These are phyloP conservation scores for Cetonia aurata DNA, from an alignment of 2,888 invertebrate species.

Conservation along the genomic window DNA sequence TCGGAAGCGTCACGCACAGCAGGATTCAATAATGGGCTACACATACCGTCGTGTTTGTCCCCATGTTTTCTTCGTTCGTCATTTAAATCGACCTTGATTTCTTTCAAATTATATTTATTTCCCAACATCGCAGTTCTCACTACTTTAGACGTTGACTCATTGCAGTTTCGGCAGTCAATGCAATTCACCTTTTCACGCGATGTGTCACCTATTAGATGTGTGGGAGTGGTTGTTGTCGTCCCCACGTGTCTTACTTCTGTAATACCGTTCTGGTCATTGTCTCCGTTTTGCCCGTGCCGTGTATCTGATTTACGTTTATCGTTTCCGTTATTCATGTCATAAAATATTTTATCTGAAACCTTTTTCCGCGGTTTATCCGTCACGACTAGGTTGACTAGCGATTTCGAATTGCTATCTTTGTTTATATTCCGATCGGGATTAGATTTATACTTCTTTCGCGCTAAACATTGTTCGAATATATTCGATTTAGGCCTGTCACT, in stretches of 20 bases:
- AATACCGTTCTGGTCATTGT: constrained; percentile 49
- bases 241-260: constrained; percentile 36
- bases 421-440: constrained; percentile 7
- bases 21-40: constrained; percentile 1
- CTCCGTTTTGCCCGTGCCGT: constrained; percentile 37
- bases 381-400: constrained; percentile 23
- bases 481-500: constrained; percentile 26
- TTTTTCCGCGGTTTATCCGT: constrained; percentile 32
- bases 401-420: constrained; percentile 11
- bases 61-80: constrained; percentile 12
- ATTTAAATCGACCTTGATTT: constrained; percentile 38
- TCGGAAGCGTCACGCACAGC: constrained; percentile 28
- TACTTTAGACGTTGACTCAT: constrained; percentile 14
- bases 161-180: constrained; percentile 29
- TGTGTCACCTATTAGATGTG: constrained; percentile 37
- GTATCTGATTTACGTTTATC: constrained; percentile 45
- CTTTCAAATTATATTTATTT: constrained; percentile 34
- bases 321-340: constrained; percentile 7
- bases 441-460: constrained; percentile 17
- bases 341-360: constrained; percentile 17
- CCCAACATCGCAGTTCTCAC: background rate
- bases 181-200: constrained; percentile 37
- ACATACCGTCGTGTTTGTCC: constrained; percentile 7
- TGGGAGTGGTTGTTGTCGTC: constrained; percentile 37
- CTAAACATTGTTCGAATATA: constrained; percentile 12